Base-by-base conservation (phyloP, 2,888 invertebrate species). In the Calephelis perditalis region DNA sequence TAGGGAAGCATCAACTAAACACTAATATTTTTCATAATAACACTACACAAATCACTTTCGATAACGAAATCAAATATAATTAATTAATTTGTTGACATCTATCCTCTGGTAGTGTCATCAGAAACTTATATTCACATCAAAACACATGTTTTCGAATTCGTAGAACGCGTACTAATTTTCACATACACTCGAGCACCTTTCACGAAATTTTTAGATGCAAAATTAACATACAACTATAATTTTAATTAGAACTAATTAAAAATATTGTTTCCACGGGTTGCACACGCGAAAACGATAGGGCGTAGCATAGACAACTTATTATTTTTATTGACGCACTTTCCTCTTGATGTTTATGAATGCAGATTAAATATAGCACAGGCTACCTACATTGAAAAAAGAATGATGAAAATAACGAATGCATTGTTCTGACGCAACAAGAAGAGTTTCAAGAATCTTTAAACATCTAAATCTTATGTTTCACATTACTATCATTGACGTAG, bases 81-180 rank as follows among this genome's bases (percentile, higher is more conserved):
- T 76, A 76, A 40, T 40, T 66, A 82, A 80, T 81, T 86, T 87
- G 86, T 86, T 86, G 86, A 85, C 81, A 81, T 83, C 74, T 76
- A 84, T 73, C 72, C 67, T 72, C 70, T 66, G 67, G 66, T 69
- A 72, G 71, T 76, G 77, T 77, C 79, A 77, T 77, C 74, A 75
- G 65, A 73, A 75, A 77, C 74, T 71, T 72, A 87, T 86, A 77
- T 88, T 82, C 82, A 87, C 88, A 85, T 87, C 87, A 79, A 81
- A 87, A 89, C 88, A 89, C 88, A 89, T 87, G 87, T 85, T 89
- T 85, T 77, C 76, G 79, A 74, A 76, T 77, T 78, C 72, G 72
- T 73, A 72, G 72, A 73, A 73, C 78, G 71, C 76, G 71, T 71
- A 75, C 70, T 69, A 67, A 77, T 74, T 78, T 71, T 76, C 74